phyloP scores from a whole-genome alignment of 2,113 vertebrate species.

The Dicrurus megarhynchus region DNA sequence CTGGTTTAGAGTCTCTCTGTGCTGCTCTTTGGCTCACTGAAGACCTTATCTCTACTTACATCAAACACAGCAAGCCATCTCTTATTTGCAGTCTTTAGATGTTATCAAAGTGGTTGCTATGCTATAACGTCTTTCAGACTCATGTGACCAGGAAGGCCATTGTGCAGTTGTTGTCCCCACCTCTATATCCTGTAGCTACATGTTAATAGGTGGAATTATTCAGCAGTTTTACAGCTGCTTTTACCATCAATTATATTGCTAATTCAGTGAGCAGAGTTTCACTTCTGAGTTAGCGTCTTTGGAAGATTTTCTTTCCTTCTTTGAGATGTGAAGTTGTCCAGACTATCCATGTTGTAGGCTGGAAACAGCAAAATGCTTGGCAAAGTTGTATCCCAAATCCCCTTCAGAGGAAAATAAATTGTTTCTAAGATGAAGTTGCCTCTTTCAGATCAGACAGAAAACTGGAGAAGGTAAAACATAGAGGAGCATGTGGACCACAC shows the following conservation, averaged over 20 bases:
- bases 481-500: slow-evolving; percentile 21
- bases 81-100: neutral
- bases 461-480: neutral
- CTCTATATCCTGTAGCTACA: neutral
- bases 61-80: neutral
- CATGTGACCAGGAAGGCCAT: neutral
- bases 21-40: neutral
- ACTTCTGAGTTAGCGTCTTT: neutral
- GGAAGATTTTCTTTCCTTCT: neutral
- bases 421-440: neutral
- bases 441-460: neutral
- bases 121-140: neutral
- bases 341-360: neutral
- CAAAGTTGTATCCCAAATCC: neutral
- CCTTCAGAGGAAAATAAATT: neutral
- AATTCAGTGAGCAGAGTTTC: neutral
- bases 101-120: neutral
- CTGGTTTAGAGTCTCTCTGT: neutral
- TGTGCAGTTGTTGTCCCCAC: neutral
- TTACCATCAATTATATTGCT: neutral
- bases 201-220: neutral
- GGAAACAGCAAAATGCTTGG: neutral
- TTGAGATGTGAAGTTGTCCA: neutral
- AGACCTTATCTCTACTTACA: neutral
- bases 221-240: neutral